Evolutionary conservation across 2,888 invertebrate species (phyloP).

Genomic region (Drosophila colorata): DNA sequence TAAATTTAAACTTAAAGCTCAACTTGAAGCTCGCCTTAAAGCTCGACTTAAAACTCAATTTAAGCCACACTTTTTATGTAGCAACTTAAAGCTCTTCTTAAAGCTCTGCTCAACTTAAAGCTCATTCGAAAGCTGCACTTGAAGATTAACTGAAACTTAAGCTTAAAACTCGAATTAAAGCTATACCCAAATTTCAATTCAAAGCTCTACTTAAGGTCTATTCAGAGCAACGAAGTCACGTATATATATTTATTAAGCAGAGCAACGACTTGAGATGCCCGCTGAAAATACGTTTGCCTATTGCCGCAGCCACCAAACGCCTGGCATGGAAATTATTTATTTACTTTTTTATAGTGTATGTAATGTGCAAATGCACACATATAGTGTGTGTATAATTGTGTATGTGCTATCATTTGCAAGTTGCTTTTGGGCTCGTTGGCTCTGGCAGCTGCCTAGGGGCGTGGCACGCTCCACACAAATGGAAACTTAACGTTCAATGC

Average conservation of each 20-base stretch:
- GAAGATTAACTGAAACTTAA: no score
- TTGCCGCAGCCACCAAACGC: neutral
- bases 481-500: slow-evolving; percentile 70
- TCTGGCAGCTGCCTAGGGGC: slow-evolving; percentile 10
- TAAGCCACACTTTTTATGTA: no score
- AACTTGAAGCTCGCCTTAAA: neutral
- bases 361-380: neutral
- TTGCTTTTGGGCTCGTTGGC: neutral
- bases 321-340: slow-evolving; percentile 11
- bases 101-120: no score
- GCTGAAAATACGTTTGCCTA: no score
- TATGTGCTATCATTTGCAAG: slow-evolving; percentile 22
- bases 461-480: slow-evolving; percentile 37
- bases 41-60: neutral
- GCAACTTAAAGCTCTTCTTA: no score
- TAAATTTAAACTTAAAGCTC: neutral
- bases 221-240: no score
- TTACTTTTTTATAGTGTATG: neutral
- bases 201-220: no score
- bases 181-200: no score
- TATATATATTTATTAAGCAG: no score
- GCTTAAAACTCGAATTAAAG: no score
- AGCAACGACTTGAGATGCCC: neutral
- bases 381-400: slow-evolving; percentile 9
- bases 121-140: no score